A percentile compares a stretch with the other conserved stretches of the same genome.
phyloP scores from a whole-genome alignment of 2,888 invertebrate species.

The Leucophora obtusa region DNA sequence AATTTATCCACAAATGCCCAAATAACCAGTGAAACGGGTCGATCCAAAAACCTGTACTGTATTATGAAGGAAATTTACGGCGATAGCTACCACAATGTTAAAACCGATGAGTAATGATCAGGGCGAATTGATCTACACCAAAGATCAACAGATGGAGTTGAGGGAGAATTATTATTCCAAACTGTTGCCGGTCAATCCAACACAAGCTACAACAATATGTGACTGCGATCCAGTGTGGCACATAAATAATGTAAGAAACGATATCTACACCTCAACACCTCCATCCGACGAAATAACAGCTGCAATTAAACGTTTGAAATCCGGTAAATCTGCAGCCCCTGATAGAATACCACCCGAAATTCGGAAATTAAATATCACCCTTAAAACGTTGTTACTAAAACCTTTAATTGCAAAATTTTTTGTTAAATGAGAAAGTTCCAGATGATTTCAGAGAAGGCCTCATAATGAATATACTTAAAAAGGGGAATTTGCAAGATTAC shows the following conservation, averaged over 20 bases:
- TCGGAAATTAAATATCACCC: no score
- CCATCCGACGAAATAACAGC: not conserved
- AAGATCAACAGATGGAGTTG: not conserved
- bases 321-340: not conserved
- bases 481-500: no score
- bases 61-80: no score
- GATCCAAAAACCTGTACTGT: no score
- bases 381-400: no score
- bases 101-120: not conserved
- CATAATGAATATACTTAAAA: no score
- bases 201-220: not conserved
- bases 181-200: conserved; percentile 1
- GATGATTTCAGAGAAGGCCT: no score
- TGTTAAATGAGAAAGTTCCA: no score
- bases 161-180: not conserved
- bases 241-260: not conserved
- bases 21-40: no score
- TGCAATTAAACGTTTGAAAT: not conserved
- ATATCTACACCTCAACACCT: not conserved
- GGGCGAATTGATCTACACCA: not conserved
- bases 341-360: not conserved
- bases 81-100: not conserved
- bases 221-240: not conserved
- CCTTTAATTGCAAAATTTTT: no score
- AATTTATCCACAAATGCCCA: no score